These are phyloP conservation scores for Oryzias melastigma DNA, from an alignment of 2,113 vertebrate species.

Conservation along the genomic window DNA sequence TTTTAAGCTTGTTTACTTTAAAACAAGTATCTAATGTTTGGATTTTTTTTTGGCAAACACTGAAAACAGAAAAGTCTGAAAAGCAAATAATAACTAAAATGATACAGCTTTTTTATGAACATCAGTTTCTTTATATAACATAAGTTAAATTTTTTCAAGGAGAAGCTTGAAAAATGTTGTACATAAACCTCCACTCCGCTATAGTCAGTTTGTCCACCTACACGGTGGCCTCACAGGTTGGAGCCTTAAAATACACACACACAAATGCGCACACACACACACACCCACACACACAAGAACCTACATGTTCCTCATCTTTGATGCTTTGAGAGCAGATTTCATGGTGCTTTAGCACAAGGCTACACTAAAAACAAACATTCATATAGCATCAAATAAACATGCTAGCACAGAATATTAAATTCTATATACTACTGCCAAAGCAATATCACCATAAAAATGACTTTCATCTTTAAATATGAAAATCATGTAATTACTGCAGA, in stretches of 20 bases:
- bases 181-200: conserved; percentile 1
- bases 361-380: conserved; percentile 1
- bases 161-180: background rate
- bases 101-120: no score
- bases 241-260: conserved; percentile 6
- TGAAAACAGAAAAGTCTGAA: no score
- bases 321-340: conserved; percentile 19
- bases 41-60: no score
- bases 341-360: background rate
- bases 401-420: no score
- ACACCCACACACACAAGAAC: conserved; percentile 2
- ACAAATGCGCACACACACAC: background rate
- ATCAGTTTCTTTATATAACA: no score
- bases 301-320: conserved; percentile 15
- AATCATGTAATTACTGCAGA: no score
- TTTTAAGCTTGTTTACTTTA: no score
- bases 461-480: background rate
- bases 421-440: no score
- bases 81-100: no score
- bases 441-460: no score
- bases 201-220: conserved; percentile 31
- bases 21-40: no score
- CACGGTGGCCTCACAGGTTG: conserved; percentile 9
- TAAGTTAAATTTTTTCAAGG: no score
- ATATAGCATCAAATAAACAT: conserved; percentile 5